A percentile compares a stretch with the other conserved stretches of the same genome.
Evolutionary conservation across 2,797 vertebrate species (phyloP).

Genomic region (Lates japonicus): DNA sequence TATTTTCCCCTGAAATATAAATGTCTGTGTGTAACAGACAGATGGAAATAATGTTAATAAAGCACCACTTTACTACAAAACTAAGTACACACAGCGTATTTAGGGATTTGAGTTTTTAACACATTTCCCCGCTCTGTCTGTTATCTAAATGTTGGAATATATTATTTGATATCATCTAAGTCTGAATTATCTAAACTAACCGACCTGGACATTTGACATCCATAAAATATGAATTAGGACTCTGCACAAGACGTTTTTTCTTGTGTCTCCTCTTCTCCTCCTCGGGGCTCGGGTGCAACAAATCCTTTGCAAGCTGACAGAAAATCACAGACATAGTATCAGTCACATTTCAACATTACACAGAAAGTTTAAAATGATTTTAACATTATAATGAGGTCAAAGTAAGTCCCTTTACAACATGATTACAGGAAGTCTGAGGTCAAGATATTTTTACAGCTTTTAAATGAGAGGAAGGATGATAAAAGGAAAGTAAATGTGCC

Average conservation of each 20-base stretch:
- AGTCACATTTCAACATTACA: accelerated
- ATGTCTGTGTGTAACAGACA: neutral
- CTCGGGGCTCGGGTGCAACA: conserved; percentile 90
- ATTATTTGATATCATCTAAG: neutral
- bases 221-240: conserved; percentile 95
- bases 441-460: neutral
- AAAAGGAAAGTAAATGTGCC: neutral
- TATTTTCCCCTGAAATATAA: neutral
- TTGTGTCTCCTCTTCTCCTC: conserved; percentile 93
- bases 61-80: neutral
- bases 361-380: too few relatives aligned
- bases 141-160: neutral
- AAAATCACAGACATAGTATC: neutral
- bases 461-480: neutral
- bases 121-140: neutral
- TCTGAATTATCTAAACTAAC: conserved; percentile 12
- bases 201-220: conserved; percentile 94
- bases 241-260: conserved; percentile 94
- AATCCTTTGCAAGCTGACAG: conserved; percentile 90
- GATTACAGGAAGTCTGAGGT: neutral
- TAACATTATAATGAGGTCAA: too few relatives aligned
- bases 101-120: too few relatives aligned
- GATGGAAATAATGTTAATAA: neutral
- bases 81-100: neutral
- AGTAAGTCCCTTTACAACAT: neutral